phyloP scores from a whole-genome alignment of 2,113 vertebrate species.

The Hippocampus abdominalis region DNA sequence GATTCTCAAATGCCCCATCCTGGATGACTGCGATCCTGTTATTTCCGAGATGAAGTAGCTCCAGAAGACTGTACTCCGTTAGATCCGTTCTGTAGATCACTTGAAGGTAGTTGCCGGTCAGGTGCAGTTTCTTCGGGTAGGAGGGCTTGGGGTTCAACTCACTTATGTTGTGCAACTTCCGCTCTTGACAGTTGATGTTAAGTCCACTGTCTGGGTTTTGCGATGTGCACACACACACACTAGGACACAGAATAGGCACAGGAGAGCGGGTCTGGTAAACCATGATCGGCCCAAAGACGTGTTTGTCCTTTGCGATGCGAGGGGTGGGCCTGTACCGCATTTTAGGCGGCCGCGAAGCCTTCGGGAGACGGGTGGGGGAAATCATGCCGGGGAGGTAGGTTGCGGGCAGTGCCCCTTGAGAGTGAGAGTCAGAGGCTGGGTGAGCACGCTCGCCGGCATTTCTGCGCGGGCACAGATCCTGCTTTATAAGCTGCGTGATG shows the following conservation, averaged over 20 bases:
- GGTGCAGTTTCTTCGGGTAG: constrained; percentile 95
- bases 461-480: constrained; percentile 92
- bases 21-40: constrained; percentile 93
- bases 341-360: constrained; percentile 90
- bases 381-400: constrained; percentile 79
- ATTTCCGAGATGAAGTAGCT: constrained; percentile 93
- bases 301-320: constrained; percentile 86
- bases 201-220: constrained; percentile 92
- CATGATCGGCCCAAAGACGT: constrained; percentile 97
- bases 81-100: constrained; percentile 86
- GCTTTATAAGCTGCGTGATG: constrained; percentile 91
- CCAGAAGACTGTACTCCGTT: constrained; percentile 85
- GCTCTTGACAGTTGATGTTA: constrained; percentile 95
- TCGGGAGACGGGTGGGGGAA: constrained; percentile 83
- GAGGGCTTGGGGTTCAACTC: constrained; percentile 90
- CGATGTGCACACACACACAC: constrained; percentile 87
- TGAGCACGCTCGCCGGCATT: constrained; percentile 80
- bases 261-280: constrained; percentile 97
- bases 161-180: constrained; percentile 89
- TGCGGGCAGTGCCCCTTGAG: constrained; percentile 73
- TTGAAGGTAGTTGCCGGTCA: constrained; percentile 95
- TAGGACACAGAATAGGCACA: constrained; percentile 86
- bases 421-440: constrained; percentile 78
- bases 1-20: constrained; percentile 92
- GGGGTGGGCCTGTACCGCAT: constrained; percentile 90